Percentiles rank a stretch among this genome's conserved stretches.
phyloP scores from a whole-genome alignment of 2,113 vertebrate species.

The Rhinolophus ferrumequinum region DNA sequence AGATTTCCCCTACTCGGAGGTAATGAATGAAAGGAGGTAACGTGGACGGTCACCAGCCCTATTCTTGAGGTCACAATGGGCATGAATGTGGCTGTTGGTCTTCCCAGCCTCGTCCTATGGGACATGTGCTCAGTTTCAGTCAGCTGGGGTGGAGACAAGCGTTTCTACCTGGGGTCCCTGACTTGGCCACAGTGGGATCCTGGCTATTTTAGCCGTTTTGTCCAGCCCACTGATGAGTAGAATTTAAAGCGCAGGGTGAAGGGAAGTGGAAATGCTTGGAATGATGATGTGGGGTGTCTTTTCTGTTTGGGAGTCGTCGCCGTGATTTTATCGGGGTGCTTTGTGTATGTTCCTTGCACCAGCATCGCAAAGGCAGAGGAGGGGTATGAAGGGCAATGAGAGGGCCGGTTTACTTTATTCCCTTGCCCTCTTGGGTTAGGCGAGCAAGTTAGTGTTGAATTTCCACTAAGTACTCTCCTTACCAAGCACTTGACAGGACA shows the following conservation, averaged over 20 bases:
- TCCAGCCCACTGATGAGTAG: accelerated
- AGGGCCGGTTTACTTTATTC: background rate
- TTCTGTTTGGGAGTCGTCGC: background rate
- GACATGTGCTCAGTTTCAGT: background rate
- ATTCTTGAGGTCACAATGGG: background rate
- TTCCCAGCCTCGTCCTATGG: background rate
- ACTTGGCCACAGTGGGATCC: background rate
- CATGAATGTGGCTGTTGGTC: too few relatives aligned
- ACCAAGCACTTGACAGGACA: background rate
- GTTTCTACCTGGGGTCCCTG: background rate
- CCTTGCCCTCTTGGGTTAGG: background rate
- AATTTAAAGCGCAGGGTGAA: background rate
- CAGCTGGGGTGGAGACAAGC: too few relatives aligned
- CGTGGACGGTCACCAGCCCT: background rate
- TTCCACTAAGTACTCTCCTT: background rate
- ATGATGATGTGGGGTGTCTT: background rate
- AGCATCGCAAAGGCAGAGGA: background rate
- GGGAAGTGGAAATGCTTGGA: background rate
- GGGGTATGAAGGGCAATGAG: background rate
- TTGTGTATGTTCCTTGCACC: background rate
- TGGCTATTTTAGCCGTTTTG: background rate
- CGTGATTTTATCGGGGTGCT: background rate
- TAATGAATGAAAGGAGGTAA: background rate
- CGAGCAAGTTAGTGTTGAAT: background rate
- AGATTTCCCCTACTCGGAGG: background rate